These are phyloP conservation scores for Aricia agestis DNA, from an alignment of 1,140 invertebrate genomes.

Conservation along the genomic window DNA sequence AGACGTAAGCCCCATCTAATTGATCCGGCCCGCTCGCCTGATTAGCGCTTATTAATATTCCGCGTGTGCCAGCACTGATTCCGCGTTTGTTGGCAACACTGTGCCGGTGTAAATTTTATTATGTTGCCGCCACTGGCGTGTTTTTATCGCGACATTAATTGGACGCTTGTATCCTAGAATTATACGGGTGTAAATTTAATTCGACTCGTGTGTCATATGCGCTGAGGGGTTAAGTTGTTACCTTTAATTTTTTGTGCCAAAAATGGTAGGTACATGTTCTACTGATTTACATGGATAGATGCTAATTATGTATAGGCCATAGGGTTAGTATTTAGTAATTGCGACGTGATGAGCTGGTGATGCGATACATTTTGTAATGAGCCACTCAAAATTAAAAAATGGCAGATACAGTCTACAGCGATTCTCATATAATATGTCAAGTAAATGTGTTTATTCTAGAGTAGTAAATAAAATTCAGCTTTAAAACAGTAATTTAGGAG, in stretches of 20 bases:
- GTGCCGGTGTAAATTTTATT: constrained; percentile 23
- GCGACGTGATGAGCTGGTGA: too few relatives aligned
- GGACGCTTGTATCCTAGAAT: background rate
- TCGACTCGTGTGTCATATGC: background rate
- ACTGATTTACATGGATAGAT: background rate
- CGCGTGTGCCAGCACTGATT: constrained; percentile 31
- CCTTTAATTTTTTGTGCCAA: background rate
- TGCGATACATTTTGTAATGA: too few relatives aligned
- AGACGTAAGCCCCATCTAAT: constrained; percentile 4
- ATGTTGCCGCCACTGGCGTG: constrained; percentile 15
- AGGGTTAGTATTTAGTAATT: too few relatives aligned
- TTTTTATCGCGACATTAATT: constrained; percentile 22
- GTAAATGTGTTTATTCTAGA: too few relatives aligned
- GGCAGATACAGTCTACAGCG: too few relatives aligned
- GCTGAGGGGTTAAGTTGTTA: background rate
- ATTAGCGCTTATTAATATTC: constrained; percentile 37
- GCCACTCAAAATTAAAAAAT: too few relatives aligned
- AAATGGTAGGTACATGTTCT: background rate
- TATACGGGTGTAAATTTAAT: constrained; percentile 14
- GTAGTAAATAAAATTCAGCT: too few relatives aligned
- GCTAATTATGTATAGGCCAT: too few relatives aligned
- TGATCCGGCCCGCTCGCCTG: constrained; percentile 10
- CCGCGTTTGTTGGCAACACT: constrained; percentile 29
- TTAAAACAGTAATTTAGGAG: too few relatives aligned
- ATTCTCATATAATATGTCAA: too few relatives aligned